phyloP scores from a whole-genome alignment of 2,888 invertebrate species.

The Tubiluchus corallicola region DNA sequence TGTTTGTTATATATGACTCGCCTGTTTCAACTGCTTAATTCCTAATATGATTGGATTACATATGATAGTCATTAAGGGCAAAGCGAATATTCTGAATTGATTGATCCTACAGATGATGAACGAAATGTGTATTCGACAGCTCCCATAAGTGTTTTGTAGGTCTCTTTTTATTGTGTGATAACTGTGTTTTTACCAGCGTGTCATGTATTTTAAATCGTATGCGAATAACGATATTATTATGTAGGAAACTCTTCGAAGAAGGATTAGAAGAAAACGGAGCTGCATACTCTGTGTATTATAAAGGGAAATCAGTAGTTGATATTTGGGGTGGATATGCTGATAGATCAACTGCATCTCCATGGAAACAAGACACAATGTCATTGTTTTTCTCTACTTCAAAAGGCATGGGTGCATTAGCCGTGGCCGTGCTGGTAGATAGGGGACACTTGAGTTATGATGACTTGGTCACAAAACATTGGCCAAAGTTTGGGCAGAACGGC shows the following conservation, averaged over 20 bases:
- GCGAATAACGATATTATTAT: too few species aligned
- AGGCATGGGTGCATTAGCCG: conserved; percentile 18
- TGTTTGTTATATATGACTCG: too few species aligned
- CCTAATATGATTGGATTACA: too few species aligned
- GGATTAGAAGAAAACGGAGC: conserved; percentile 27
- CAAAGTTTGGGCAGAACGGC: conserved; percentile 31
- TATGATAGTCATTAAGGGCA: too few species aligned
- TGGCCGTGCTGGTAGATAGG: conserved; percentile 26
- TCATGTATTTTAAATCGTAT: too few species aligned
- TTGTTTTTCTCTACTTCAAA: conserved; percentile 23
- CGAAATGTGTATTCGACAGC: too few species aligned
- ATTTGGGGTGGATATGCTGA: conserved; percentile 31
- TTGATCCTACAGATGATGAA: too few species aligned
- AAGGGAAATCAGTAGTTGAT: conserved; percentile 29
- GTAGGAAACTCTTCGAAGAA: conserved; percentile 22
- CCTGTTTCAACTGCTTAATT: too few species aligned
- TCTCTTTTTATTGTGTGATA: too few species aligned
- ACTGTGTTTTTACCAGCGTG: too few species aligned
- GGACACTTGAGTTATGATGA: conserved; percentile 25
- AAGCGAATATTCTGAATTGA: too few species aligned
- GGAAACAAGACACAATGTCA: conserved; percentile 21
- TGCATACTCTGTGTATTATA: conserved; percentile 30
- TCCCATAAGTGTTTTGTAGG: too few species aligned
- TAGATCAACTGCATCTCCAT: conserved; percentile 13
- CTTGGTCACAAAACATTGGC: conserved; percentile 27